A percentile compares a stretch with the other conserved stretches of the same genome.
Evolutionary conservation across 2,888 invertebrate genomes (phyloP).

Genomic region (Catotricha subobsoleta): DNA sequence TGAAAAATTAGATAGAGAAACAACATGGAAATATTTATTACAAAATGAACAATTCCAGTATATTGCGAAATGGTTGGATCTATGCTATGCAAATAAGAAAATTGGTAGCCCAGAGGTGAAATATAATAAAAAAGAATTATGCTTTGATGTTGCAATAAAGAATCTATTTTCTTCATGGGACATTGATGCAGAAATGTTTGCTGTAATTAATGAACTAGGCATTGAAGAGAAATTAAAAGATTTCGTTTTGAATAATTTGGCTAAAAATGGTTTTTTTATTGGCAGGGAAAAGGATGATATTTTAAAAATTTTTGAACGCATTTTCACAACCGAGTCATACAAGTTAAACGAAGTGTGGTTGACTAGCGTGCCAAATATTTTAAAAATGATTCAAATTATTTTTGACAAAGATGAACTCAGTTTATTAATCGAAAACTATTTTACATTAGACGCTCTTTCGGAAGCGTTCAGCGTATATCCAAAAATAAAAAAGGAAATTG

Average conservation of each 20-base stretch:
- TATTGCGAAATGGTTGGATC: conserved; percentile 20
- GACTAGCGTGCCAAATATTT: background rate
- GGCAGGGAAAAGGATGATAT: conserved; percentile 38
- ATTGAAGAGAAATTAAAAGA: background rate
- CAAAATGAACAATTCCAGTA: conserved; percentile 15
- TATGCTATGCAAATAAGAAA: conserved; percentile 1
- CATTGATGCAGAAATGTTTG: conserved; percentile 23
- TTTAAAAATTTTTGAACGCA: conserved; percentile 37
- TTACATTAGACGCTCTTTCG: background rate
- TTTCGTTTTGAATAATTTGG: conserved; percentile 18
- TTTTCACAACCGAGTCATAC: conserved; percentile 30
- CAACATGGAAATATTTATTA: conserved; percentile 23
- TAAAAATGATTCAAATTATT: background rate
- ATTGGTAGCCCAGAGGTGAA: background rate
- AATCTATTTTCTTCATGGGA: conserved; percentile 15
- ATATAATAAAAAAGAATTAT: background rate
- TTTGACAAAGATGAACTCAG: background rate
- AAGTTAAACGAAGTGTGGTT: conserved; percentile 13
- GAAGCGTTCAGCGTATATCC: background rate
- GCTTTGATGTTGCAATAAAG: background rate
- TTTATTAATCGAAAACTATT: background rate
- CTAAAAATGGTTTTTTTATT: conserved; percentile 39
- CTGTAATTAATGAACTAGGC: background rate
- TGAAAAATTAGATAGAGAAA: conserved; percentile 21
- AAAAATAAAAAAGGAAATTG: conserved; percentile 2